Evolutionary conservation across 2,113 vertebrate genomes (phyloP), one percentile per base, ranked within the genome.

Genomic region (Corythaeola cristata): DNA sequence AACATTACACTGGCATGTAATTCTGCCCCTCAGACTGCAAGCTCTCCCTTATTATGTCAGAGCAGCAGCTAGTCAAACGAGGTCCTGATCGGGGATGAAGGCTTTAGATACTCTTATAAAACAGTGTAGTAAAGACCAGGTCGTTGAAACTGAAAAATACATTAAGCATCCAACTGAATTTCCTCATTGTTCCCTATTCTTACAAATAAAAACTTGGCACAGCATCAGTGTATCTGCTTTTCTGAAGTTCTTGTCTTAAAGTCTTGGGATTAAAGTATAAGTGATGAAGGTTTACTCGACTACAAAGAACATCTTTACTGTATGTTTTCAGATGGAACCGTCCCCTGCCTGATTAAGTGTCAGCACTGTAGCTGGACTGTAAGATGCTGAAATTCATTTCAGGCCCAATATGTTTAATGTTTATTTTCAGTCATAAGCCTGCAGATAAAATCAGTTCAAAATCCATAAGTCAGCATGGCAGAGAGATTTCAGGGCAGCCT

Each of bases 401-500:
- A 82, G 37, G 27, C 76, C 27, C 47, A 75, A 30, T 83, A 92
- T 85, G 41, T 89, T 94, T 85, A 77, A 82, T 64, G 67, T 67
- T 89, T 9, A 67, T 89, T 95, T 97, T 96, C 82, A 95, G 75
- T 60, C 62, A 79, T 62, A 93, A 95, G 44, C 52, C 72, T 96
- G 94, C 12, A 12, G 91, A 96, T 95, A 95, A 92, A 90, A 96
- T 97, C 80, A 92, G 60, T 76, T 90, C 75, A 90, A 92, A 95
- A 91, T 78, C 94, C 18, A 8, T 82, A 66, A 86, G 92, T 95
- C 95, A 97, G 95, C 95, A 95, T 92, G 96, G 96, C 96, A 96
- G 89, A 85, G 87, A 90, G 88, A 97, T 96, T 96, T 96, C 63
- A 88, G 96, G 90, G 93, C 93, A 97, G 96, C 71, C 94, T 96